phyloP scores from a whole-genome alignment of 2,797 vertebrate species.

The Masticophis lateralis region DNA sequence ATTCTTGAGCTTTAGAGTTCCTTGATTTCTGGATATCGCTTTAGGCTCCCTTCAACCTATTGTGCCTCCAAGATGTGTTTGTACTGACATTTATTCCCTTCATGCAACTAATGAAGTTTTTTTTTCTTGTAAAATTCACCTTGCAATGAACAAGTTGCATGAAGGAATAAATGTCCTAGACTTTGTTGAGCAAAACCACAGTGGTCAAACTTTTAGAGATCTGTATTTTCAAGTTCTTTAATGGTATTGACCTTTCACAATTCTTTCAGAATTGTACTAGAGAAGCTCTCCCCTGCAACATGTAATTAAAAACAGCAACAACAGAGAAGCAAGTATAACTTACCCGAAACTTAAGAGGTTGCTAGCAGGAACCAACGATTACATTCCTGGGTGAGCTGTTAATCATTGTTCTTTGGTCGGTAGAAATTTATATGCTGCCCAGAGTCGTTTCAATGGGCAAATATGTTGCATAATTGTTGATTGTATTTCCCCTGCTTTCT shows the following conservation, averaged over 20 bases:
- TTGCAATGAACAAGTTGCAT: background rate
- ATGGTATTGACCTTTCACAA: background rate
- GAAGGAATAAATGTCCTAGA: background rate
- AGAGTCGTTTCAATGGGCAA: background rate
- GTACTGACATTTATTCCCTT: background rate
- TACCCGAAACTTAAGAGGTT: conserved; percentile 39
- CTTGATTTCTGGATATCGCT: background rate
- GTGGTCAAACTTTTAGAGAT: background rate
- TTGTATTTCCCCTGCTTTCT: conserved; percentile 23
- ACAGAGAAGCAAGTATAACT: conserved; percentile 22
- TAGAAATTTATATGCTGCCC: conserved; percentile 9
- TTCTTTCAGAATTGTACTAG: background rate
- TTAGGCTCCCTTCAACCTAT: background rate
- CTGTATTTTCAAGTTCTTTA: background rate
- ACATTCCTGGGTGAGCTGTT: conserved; percentile 38
- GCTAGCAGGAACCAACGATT: conserved; percentile 43
- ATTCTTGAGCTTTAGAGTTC: background rate
- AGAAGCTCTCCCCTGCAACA: conserved; percentile 8
- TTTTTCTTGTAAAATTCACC: background rate
- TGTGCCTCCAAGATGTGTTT: background rate
- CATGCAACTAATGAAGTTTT: background rate
- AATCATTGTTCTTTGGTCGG: conserved; percentile 40
- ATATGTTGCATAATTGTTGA: background rate
- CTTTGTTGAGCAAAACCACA: background rate
- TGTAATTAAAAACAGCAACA: conserved; percentile 8